Evolutionary conservation across 1,140 invertebrate species (phyloP), one percentile per base, ranked within the genome.

Genomic region (Drosophila pseudoananassae): DNA sequence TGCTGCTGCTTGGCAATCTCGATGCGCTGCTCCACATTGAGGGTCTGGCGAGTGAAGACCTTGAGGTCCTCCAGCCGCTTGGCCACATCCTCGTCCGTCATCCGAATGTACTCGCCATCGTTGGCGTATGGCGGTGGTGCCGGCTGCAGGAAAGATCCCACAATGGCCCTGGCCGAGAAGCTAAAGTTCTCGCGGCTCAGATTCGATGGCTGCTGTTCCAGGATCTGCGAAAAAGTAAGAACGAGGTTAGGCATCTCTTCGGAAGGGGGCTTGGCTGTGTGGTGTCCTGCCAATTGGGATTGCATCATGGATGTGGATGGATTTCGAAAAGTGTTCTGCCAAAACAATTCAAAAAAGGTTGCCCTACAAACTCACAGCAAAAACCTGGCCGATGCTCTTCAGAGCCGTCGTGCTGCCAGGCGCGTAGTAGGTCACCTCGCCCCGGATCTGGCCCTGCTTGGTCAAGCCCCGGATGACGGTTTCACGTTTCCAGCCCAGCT

Each of bases 141-240:
- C 0, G 94, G 93, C 87, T 98, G 96, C 14, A 97, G 92, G 90
- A 98, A 99, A 58, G 98, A 97, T 6, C 98, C 98, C 38, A 99
- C 94, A 51, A 98, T 94, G 0, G 96, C 94, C 63, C 96, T 95
- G 29, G 97, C 96, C 51, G 96, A 98, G 92, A 98, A 99, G 36
- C 96, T 98, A 92, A 99, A 99, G 92, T 98, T 97, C 20, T 97
- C 97, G 17, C 95, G 94, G 0, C 94, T 95, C 45, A 99, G 92
- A 68, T 97, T 96, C 6, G 94, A 94, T 61, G 95, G 95, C 91
- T 96, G 95, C 89, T 95, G 94, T 71, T 97, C 96, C 78, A 97
- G 92, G 90, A 96, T 96, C 95, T 97, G 51, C 20, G 10, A 0
- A 49, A 7, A 4, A 0, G 2, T 3, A 6, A 0, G 1, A 6